Base-by-base conservation (phyloP, 1,140 invertebrate genomes). In the Zaprionus nigranus region DNA sequence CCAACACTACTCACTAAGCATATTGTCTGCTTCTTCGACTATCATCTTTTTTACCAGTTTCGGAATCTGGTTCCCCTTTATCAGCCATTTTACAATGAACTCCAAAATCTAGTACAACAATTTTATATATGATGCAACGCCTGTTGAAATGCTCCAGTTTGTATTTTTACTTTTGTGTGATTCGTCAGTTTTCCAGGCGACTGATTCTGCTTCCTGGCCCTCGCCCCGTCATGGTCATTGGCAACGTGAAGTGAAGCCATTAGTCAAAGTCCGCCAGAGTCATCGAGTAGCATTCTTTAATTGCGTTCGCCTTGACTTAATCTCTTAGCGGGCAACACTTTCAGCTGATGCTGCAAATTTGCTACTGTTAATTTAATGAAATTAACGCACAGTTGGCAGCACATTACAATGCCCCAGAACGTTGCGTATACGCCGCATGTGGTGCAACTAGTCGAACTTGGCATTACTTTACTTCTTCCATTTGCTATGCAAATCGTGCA, bases 181-280 rank as follows among this genome's bases (percentile, higher is more conserved):
- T 75, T 84, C 26, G 71, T 40, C 61, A 61, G 30, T 62, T 80
- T 84, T 83, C 81, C 77, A 46, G 22, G 6, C 64, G 54, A 68
- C n/a, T 83, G 61, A 28, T 2, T 53, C 5, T 20, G 56, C 36
- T 49, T 54, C 58, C 59, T 65, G 59, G n/a, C 30, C n/a, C n/a
- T 11, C 30, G 6, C 1, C 51, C 26, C 24, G 58, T 64, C 66
- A 62, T 58, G 65, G 65, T 51, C 73, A 63, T 49, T 24, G 38
- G 34, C 57, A 34, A 73, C 73, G 51, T 38, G 30, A 54, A 38
- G 36, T 15, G 4, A 6, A 34, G 9, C 53, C 66, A 68, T 77
- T 54, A 58, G 38, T 67, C 54, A 46, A 60, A 12, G 59, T 64
- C 15, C n/a, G 3, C 9, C 17, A 17, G 75, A 82, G 61, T 64